Evolutionary conservation across 2,888 invertebrate genomes (phyloP), one percentile per base, ranked within the genome.

Genomic region (Ceratothoa steindachneri): DNA sequence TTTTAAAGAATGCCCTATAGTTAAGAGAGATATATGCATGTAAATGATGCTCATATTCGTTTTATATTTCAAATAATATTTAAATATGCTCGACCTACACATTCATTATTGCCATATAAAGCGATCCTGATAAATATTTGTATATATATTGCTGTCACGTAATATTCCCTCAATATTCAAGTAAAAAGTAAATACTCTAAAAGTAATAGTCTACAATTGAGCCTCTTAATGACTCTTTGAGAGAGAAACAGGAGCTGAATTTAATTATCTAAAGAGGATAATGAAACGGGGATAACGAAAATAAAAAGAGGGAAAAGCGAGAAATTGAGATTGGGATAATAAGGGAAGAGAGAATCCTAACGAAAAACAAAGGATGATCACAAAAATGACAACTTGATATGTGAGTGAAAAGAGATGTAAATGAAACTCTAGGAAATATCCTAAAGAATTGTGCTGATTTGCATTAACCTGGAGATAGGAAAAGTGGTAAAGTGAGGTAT

Each of bases 31-130:
- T 55, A 55, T 55, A 55, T 55, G 24, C 24, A 55, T 55, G 24
- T 55, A 55, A 19, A 55, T 55, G 15, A 9, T 30, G 3, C 30
- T 19, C 24, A 67, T 67, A 67, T 67, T 67, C 12, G 1, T 19
- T 67, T 19, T 67, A 67, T 67, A 67, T 30, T 19, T 67, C n/a
- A 19, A 29, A 19, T 2, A 30, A 67, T 67, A 67, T 67, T 19
- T 67, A 67, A 19, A 67, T 30, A 67, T 67, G 15, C 30, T 19
- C 30, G 19, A 1, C 15, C 19, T 19, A 19, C 7, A 19, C 15
- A 7, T 19, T 55, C 15, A 19, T 19, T 55, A 55, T 55, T 5
- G 7, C 15, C 19, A 41, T 64, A 3, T 64, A 5, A 19, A 5
- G 15, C 2, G 2, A 64, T 64, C 2, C 24, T 2, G 15, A 5